A percentile compares a stretch with the other conserved stretches of the same genome.
These are phyloP conservation scores for Cryptoblepharus egeriae DNA, from an alignment of 2,797 vertebrate genomes.

Conservation along the genomic window DNA sequence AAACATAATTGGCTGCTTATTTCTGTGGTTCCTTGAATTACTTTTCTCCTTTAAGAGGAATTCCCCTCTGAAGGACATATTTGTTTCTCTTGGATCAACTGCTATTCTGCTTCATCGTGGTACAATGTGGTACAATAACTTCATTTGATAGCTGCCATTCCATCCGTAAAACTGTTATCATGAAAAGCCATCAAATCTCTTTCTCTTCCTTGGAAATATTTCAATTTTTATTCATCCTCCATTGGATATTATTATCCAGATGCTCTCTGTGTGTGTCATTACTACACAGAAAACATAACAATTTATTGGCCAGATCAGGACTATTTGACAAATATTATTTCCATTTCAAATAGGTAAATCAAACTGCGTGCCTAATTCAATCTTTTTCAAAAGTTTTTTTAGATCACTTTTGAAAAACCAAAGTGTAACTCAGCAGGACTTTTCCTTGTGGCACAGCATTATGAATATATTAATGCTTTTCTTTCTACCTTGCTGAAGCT, in stretches of 20 bases:
- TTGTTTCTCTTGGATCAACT: constrained; percentile 25
- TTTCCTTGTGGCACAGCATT: constrained; percentile 35
- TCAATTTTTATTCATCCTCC: constrained; percentile 57
- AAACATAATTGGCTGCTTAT: neutral
- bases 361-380: constrained; percentile 39
- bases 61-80: constrained; percentile 42
- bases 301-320: constrained; percentile 66
- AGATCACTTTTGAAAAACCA: neutral
- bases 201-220: constrained; percentile 48
- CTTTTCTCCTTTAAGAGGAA: constrained; percentile 12
- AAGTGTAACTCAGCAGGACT: neutral
- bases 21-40: constrained; percentile 23
- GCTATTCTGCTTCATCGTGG: constrained; percentile 31
- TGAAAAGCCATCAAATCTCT: constrained; percentile 37
- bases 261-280: constrained; percentile 52
- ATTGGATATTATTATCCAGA: constrained; percentile 55
- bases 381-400: neutral
- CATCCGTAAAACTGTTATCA: constrained; percentile 51
- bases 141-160: constrained; percentile 24
- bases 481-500: constrained; percentile 41
- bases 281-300: constrained; percentile 60
- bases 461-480: constrained; percentile 26
- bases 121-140: constrained; percentile 26
- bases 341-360: constrained; percentile 60
- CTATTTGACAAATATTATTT: constrained; percentile 68